Base-by-base conservation (phyloP, 2,113 vertebrate species). In the Damaliscus lunatus region DNA sequence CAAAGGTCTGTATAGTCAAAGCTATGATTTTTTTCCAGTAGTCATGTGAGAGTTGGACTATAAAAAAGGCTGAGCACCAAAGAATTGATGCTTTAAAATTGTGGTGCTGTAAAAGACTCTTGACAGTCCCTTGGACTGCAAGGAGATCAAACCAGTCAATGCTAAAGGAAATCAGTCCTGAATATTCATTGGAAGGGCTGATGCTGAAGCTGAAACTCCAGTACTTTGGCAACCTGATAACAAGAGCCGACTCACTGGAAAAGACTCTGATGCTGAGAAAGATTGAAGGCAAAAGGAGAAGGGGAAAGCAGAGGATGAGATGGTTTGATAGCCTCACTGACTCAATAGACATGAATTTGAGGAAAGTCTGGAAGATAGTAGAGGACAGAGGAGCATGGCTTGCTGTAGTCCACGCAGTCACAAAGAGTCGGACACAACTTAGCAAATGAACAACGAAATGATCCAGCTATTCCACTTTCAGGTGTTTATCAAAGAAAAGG, bases 391-490 rank as follows among this genome's bases (percentile, higher is more conserved):
- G 17, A 67, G 17, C 33, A 19, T 36, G 64, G 64, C 33, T 5
- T 67, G 33, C 33, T 67, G 33, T 36, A 10, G 8, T 67, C 33
- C 33, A 21, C 5, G 64, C 1, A 0, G 64, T 21, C 33, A 9
- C 64, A 67, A 2, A 67, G 33, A 36, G 33, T 67, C 0, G 0
- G 17, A 67, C 33, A 21, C 0, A 16, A 67, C 33, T 67, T 67
- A 67, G 64, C 33, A 36, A 67, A 19, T 21, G 33, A 67, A 67
- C 33, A 19, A 67, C 17, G 36, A 67, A 67, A 17, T 80, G 43
- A 46, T 80, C 3, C 43, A 48, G 27, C 77, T 25, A 48, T 80
- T 48, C 77, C 15, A 48, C 77, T 48, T 31, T 16, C 43, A 17
- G 15, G 15, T 48, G 77, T 80, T 48, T 10, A 80, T 80, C 77